Evolutionary conservation across 2,797 vertebrate genomes (phyloP).

Genomic region (Sciurus vulgaris): DNA sequence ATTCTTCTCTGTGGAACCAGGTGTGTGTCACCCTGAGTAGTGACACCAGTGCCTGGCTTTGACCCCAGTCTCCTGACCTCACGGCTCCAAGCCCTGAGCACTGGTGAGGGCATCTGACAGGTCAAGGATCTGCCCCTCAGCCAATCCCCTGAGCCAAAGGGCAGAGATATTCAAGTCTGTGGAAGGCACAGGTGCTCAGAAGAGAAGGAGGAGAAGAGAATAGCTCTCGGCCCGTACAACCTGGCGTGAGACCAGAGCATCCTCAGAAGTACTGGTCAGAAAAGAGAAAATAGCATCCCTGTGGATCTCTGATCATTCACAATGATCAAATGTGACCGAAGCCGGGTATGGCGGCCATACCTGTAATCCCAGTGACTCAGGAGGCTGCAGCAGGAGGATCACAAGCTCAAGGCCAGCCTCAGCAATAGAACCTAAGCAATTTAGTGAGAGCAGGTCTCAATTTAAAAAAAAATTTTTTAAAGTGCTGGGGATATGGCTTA

Average conservation of each 20-base stretch:
- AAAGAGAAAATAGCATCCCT: not conserved
- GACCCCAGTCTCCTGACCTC: not conserved
- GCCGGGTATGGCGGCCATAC: too few relatives aligned
- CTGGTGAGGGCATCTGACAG: not conserved
- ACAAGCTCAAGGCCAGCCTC: too few relatives aligned
- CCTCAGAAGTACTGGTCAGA: not conserved
- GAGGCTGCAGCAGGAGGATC: too few relatives aligned
- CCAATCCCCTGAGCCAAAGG: not conserved
- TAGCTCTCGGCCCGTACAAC: not conserved
- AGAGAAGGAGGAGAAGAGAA: too few relatives aligned
- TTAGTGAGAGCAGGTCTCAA: too few relatives aligned
- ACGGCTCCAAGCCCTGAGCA: not conserved
- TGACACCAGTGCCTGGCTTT: not conserved
- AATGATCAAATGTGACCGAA: not conserved
- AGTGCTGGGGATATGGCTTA: too few relatives aligned
- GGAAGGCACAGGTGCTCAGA: not conserved
- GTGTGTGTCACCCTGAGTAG: not conserved
- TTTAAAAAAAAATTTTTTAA: too few relatives aligned
- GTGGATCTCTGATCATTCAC: not conserved
- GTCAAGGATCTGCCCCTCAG: not conserved
- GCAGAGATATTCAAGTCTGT: not conserved
- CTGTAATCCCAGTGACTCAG: too few relatives aligned
- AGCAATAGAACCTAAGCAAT: too few relatives aligned
- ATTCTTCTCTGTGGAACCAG: fast-evolving
- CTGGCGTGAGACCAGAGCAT: fast-evolving